These are phyloP conservation scores for Muntiacus reevesi DNA, from an alignment of 2,113 vertebrate genomes.

Conservation along the genomic window DNA sequence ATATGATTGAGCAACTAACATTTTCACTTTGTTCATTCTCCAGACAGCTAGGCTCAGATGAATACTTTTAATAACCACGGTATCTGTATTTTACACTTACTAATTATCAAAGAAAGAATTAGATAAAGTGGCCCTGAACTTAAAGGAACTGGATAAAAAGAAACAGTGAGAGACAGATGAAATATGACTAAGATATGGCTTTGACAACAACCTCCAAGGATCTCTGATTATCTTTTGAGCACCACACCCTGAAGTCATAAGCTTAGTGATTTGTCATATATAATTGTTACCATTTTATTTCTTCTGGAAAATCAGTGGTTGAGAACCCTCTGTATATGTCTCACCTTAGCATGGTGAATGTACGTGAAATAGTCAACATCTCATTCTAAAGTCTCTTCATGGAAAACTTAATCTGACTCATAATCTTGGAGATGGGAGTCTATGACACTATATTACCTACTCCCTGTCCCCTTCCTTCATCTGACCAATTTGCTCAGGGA, in stretches of 20 bases:
- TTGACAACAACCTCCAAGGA: not conserved
- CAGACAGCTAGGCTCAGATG: not conserved
- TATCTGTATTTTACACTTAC: not conserved
- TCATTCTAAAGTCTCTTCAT: not conserved
- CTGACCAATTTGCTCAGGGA: not conserved
- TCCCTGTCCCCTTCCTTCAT: not conserved
- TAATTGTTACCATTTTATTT: not conserved
- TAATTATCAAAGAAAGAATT: not conserved
- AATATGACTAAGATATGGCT: not conserved
- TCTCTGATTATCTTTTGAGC: not conserved
- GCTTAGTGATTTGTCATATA: not conserved
- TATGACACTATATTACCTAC: fast-evolving
- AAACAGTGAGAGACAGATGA: not conserved
- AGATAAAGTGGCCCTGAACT: not conserved
- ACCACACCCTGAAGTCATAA: not conserved
- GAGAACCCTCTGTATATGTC: not conserved
- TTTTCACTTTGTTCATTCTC: not conserved
- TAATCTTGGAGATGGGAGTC: not conserved
- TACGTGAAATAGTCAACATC: not conserved
- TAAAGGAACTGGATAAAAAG: not conserved
- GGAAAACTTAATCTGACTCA: not conserved
- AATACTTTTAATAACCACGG: not conserved
- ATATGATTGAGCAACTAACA: not conserved
- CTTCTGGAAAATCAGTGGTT: not conserved
- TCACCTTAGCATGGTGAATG: not conserved